phyloP scores from a whole-genome alignment of 2,888 invertebrate genomes.

The Tenodera sinensis region DNA sequence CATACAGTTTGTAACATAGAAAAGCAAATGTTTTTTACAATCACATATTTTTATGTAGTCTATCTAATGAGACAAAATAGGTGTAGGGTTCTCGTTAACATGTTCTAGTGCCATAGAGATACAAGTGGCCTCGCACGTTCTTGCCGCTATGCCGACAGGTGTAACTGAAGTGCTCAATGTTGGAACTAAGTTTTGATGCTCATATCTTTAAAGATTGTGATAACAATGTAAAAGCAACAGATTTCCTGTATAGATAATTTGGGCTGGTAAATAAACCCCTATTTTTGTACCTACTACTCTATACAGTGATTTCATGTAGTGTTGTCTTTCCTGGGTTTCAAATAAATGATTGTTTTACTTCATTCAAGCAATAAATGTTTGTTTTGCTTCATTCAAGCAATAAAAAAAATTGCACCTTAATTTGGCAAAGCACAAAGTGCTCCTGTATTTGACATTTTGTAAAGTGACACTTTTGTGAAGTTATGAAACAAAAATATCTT shows the following conservation, averaged over 20 bases:
- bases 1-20: background rate
- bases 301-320: background rate
- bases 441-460: no score
- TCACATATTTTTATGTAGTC: background rate
- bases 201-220: background rate
- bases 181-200: conserved; percentile 14
- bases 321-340: background rate
- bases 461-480: no score
- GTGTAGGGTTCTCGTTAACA: background rate
- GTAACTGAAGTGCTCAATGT: conserved; percentile 15
- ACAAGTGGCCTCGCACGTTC: conserved; percentile 9
- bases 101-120: conserved; percentile 5
- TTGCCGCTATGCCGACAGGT: conserved; percentile 15
- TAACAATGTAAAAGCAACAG: background rate
- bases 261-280: conserved; percentile 27
- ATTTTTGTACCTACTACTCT: conserved; percentile 25
- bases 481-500: no score
- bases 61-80: background rate
- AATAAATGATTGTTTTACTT: background rate
- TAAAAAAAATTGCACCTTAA: background rate
- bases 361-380: background rate
- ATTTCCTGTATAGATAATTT: conserved; percentile 16
- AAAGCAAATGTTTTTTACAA: background rate
- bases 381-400: background rate
- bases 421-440: no score